phyloP scores from a whole-genome alignment of 2,797 vertebrate genomes.

The Diglossa cyanea region DNA sequence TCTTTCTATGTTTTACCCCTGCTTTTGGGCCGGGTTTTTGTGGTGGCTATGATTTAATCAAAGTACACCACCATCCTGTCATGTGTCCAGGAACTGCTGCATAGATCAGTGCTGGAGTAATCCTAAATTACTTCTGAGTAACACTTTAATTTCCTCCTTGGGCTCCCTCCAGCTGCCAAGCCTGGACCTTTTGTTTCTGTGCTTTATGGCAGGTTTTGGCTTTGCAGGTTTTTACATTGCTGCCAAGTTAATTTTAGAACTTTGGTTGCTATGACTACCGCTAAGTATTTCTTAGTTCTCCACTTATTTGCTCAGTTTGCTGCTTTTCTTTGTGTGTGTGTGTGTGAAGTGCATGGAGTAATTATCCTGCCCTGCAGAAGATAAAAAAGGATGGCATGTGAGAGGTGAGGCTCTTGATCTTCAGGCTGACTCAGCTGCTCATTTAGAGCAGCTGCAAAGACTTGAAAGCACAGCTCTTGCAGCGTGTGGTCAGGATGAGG shows the following conservation, averaged over 20 bases:
- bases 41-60: neutral
- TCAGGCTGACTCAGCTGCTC: conserved; percentile 25
- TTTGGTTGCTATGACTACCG: conserved; percentile 67
- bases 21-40: neutral
- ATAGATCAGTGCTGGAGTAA: neutral
- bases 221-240: conserved; percentile 40
- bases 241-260: conserved; percentile 71
- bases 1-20: neutral
- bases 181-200: conserved; percentile 7
- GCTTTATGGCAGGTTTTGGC: neutral
- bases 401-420: conserved; percentile 26
- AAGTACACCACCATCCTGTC: neutral
- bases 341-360: conserved; percentile 40
- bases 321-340: neutral
- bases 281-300: conserved; percentile 55
- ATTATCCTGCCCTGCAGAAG: conserved; percentile 13
- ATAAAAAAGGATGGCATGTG: conserved; percentile 1
- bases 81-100: neutral
- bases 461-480: neutral
- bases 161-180: neutral
- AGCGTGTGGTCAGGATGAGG: neutral
- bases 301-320: conserved; percentile 68
- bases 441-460: neutral
- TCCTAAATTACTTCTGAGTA: neutral
- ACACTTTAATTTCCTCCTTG: conserved; percentile 28